These are phyloP conservation scores for Platalea minor DNA, from an alignment of 2,797 vertebrate genomes.

Conservation along the genomic window DNA sequence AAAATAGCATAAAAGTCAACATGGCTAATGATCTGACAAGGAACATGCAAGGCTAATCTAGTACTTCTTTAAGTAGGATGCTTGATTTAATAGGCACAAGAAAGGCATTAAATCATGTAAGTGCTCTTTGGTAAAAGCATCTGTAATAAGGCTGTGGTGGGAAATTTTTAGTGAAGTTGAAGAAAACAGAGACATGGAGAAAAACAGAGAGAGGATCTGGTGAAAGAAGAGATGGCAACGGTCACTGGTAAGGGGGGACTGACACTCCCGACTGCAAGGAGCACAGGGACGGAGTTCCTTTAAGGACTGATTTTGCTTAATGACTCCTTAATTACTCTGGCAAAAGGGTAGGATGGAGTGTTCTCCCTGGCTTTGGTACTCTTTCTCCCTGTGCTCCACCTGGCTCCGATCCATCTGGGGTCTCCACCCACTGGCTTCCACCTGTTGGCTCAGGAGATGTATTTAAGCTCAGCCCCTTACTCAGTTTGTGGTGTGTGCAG, in stretches of 20 bases:
- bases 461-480: not conserved
- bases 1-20: not conserved
- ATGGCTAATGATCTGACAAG: not conserved
- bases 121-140: not conserved
- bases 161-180: not conserved
- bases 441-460: not conserved
- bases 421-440: not conserved
- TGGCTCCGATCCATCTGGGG: not conserved
- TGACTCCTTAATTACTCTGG: not conserved
- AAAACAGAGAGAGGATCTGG: not conserved
- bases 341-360: not conserved
- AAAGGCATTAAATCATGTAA: not conserved
- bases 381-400: not conserved
- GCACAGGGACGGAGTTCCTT: not conserved
- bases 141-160: not conserved
- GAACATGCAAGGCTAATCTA: not conserved
- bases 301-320: not conserved
- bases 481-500: accelerated
- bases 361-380: not conserved
- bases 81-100: constrained; percentile 2
- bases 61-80: not conserved
- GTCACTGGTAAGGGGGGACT: not conserved
- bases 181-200: not conserved
- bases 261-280: not conserved
- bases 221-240: not conserved